Base-by-base conservation (phyloP, 2,797 vertebrate species). In the Sparus aurata region DNA sequence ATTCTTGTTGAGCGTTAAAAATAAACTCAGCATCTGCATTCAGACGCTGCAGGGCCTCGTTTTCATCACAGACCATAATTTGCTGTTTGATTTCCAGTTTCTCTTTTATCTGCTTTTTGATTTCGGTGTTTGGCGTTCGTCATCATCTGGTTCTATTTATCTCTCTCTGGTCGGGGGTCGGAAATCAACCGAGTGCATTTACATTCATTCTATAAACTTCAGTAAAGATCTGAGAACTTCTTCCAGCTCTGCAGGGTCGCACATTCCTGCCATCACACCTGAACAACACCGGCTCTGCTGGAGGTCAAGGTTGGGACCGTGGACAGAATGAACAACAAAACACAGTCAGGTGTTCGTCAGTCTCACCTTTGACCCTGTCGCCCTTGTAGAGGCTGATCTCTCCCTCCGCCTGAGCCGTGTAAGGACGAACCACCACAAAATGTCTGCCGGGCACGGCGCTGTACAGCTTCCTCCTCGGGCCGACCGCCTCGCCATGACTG, bases 331-430 rank as follows among this genome's bases (percentile, higher is more conserved):
- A 46, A 53, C 50, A 53, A 53, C n/a, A 53, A 23, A 16, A 16
- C 41, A 18, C 15, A 49, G 5, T 2, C 4, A 20, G 16, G 43
- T 5, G 6, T 4, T 16, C 5, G 16, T 5, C 6, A 7, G 0
- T 76, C 96, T 95, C 73, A 99, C 98, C 98, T 97, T 98, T 98
- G 91, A 99, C 97, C 89, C 97, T 92, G 64, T 99, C 98, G 0
- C 96, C 95, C 52, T 98, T 98, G 92, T 97, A 96, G 18, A 99
- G 96, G 86, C 96, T 96, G 87, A 99, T 96, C 91, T 99, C 98
- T 34, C 97, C 98, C 60, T 98, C 96, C 1, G 95, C 96, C 93
- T 97, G 98, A 76, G 96, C 95, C 2, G 96, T 96, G 94, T 98
- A 97, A 12, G 97, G 92, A 88, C 96, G 97, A 41, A 97, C 90